Conservation (phyloP, 2,113 vertebrate species). For the Rafetus swinhoei region DNA sequence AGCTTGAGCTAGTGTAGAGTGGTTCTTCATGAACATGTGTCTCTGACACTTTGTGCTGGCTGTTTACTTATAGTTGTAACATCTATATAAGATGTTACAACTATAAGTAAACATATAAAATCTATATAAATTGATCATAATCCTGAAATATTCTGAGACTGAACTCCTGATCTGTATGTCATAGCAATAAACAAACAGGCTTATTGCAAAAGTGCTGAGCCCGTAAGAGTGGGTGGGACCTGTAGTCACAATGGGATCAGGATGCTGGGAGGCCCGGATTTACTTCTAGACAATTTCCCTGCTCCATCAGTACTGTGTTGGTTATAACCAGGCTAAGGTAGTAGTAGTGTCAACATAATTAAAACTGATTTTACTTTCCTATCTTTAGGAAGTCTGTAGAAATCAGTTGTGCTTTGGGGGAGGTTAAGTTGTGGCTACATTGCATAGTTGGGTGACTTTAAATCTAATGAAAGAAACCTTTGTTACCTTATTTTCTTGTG, state of each 20-base stretch:
- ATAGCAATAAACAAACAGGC: neutral
- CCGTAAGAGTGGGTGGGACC: neutral
- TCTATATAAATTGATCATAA: neutral
- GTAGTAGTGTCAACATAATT: neutral
- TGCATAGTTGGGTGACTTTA: neutral
- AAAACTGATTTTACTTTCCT: neutral
- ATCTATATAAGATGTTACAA: no score
- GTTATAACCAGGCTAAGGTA: neutral
- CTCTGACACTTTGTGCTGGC: neutral
- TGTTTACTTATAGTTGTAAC: neutral
- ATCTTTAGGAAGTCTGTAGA: neutral
- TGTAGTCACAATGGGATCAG: neutral
- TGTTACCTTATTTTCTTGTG: conserved; percentile 23
- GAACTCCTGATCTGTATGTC: neutral
- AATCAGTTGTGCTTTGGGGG: neutral
- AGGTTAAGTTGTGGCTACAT: neutral
- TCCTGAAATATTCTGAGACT: neutral
- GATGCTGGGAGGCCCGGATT: neutral
- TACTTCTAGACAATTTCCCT: neutral
- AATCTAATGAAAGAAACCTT: neutral
- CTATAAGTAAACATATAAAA: no score
- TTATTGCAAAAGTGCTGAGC: neutral
- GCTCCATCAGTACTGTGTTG: neutral
- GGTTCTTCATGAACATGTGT: neutral
- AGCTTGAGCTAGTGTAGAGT: neutral